Evolutionary conservation across 2,113 vertebrate species (phyloP).

Genomic region (Otis tarda): DNA sequence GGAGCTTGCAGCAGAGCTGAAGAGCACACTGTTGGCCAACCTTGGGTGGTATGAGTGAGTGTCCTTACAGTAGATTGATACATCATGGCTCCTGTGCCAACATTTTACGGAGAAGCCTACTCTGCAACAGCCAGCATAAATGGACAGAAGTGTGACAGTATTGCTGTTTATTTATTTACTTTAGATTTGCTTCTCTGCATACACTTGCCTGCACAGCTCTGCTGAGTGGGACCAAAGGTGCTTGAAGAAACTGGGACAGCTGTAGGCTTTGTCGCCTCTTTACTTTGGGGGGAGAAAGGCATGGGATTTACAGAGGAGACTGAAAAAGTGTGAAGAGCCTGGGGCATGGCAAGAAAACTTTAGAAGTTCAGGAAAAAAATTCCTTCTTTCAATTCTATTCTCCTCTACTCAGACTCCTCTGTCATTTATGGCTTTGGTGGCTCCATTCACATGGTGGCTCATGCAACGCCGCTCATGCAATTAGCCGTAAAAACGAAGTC

Average conservation of each 20-base stretch:
- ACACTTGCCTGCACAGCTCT: not conserved
- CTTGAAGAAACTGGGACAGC: not conserved
- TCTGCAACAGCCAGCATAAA: not conserved
- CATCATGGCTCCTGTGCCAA: not conserved
- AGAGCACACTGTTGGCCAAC: not conserved
- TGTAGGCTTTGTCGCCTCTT: not conserved
- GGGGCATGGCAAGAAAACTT: not conserved
- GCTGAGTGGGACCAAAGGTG: not conserved
- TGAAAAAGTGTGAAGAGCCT: not conserved
- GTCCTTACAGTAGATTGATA: not conserved
- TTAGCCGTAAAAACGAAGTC: not conserved
- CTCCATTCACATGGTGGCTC: not conserved
- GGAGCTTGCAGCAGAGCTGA: not conserved
- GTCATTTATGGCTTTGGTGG: not conserved
- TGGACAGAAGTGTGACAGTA: not conserved
- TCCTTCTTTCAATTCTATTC: not conserved
- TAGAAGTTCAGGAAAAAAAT: not conserved
- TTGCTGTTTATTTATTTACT: not conserved
- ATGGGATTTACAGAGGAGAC: not conserved
- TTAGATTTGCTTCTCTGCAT: not conserved
- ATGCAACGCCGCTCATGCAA: accelerated
- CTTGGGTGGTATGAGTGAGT: not conserved
- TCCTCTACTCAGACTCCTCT: not conserved
- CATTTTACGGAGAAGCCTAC: not conserved
- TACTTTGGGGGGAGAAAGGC: not conserved